These are phyloP conservation scores for Drosophila serrata DNA, from an alignment of 1,140 invertebrate species.

Conservation along the genomic window DNA sequence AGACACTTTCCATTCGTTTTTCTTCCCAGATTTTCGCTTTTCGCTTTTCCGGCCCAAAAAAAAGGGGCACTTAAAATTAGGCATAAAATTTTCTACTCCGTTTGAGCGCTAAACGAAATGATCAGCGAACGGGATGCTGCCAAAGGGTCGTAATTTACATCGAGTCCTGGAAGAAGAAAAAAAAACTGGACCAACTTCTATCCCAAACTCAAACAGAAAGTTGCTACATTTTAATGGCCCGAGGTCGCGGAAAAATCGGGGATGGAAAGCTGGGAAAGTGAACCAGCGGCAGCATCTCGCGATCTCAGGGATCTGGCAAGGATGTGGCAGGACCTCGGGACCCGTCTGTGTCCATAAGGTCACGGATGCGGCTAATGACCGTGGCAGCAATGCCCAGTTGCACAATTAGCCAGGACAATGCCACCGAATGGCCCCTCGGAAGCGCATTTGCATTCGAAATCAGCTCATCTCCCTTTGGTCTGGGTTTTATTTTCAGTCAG, in stretches of 20 bases:
- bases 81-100: slow-evolving; percentile 59
- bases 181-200: slow-evolving; percentile 58
- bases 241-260: slow-evolving; percentile 36
- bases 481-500: slow-evolving; percentile 9
- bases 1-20: slow-evolving; percentile 61
- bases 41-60: slow-evolving; percentile 69
- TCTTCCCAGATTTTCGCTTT: slow-evolving; percentile 14
- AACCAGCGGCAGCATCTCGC: slow-evolving; percentile 38
- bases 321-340: slow-evolving; percentile 27
- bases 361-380: slow-evolving; percentile 78
- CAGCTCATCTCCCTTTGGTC: slow-evolving; percentile 51
- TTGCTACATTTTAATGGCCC: slow-evolving; percentile 58
- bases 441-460: slow-evolving; percentile 76
- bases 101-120: slow-evolving; percentile 58
- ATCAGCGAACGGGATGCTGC: slow-evolving; percentile 67
- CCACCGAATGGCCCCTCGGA: slow-evolving; percentile 72
- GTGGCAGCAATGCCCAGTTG: slow-evolving; percentile 65
- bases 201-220: slow-evolving; percentile 48
- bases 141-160: slow-evolving; percentile 74
- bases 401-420: slow-evolving; percentile 72
- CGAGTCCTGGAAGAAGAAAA: slow-evolving; percentile 12
- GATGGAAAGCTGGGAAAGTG: slow-evolving; percentile 54
- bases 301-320: slow-evolving; percentile 7
- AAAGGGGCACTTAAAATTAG: slow-evolving; percentile 69
- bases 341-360: slow-evolving; percentile 45